Evolutionary conservation across 1,140 invertebrate species (phyloP).

Genomic region (Pomphorhynchus laevis): DNA sequence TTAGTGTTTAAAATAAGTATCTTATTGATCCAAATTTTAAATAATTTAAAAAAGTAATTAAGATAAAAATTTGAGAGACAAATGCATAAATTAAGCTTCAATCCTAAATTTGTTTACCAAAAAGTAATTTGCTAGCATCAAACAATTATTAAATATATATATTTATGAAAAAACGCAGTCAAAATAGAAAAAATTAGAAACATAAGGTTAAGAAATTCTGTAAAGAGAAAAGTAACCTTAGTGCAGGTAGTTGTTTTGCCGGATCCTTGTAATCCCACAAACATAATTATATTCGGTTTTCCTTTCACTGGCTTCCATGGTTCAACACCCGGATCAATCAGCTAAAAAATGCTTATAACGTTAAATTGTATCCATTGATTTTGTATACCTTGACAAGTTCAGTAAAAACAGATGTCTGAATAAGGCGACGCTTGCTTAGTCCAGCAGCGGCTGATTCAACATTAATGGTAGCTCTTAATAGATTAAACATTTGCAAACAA

Average conservation of each 20-base stretch:
- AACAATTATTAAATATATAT: too few relatives aligned
- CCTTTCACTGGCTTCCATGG: conserved; percentile 79
- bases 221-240: conserved; percentile 25
- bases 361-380: background rate
- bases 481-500: background rate
- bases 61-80: too few relatives aligned
- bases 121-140: too few relatives aligned
- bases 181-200: background rate
- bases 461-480: conserved; percentile 44
- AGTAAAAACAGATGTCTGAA: conserved; percentile 89
- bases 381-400: conserved; percentile 57
- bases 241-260: conserved; percentile 99
- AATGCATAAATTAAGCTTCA: too few relatives aligned
- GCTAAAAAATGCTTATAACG: conserved; percentile 21
- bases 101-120: too few relatives aligned
- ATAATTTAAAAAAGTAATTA: too few relatives aligned
- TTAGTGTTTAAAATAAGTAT: too few relatives aligned
- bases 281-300: conserved; percentile 84
- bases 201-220: conserved; percentile 2
- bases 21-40: too few relatives aligned
- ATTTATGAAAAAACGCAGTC: background rate
- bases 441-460: conserved; percentile 99
- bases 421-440: conserved; percentile 84
- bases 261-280: conserved; percentile 82
- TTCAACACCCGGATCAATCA: conserved; percentile 89